phyloP scores from a whole-genome alignment of 1,140 invertebrate genomes.

The Scaptodrosophila lebanonensis region DNA sequence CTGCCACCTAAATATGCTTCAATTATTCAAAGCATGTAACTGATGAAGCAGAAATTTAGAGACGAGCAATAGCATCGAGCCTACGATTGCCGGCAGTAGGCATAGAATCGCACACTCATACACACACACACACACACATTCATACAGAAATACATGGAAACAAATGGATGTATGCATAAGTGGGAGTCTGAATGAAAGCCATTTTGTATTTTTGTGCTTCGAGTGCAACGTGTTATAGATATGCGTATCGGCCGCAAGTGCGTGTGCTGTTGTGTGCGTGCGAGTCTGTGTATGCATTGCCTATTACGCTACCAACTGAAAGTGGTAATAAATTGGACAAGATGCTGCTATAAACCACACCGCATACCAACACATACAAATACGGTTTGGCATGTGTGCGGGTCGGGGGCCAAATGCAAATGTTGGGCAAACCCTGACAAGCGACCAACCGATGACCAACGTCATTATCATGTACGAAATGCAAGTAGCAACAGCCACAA shows the following conservation, averaged over 20 bases:
- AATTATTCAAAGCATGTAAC: constrained; percentile 76
- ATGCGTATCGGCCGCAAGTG: constrained; percentile 51
- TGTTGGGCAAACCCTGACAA: constrained; percentile 47
- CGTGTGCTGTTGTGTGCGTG: constrained; percentile 11
- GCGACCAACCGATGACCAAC: constrained; percentile 36
- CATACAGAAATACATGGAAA: constrained; percentile 8
- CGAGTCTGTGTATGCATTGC: constrained; percentile 34
- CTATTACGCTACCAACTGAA: constrained; percentile 75
- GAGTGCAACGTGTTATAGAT: constrained; percentile 70
- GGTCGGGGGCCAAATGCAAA: constrained; percentile 48
- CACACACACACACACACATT: no score
- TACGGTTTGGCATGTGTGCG: constrained; percentile 12
- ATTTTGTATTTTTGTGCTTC: constrained; percentile 48
- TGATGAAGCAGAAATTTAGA: constrained; percentile 69
- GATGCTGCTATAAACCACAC: constrained; percentile 75
- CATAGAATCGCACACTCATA: no score
- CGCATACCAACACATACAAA: constrained; percentile 43
- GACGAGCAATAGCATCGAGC: constrained; percentile 29
- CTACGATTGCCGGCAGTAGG: no score
- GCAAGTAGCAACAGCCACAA: constrained; percentile 27
- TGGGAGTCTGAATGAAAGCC: constrained; percentile 6
- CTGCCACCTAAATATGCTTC: constrained; percentile 56
- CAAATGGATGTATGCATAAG: constrained; percentile 29
- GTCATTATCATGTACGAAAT: constrained; percentile 63
- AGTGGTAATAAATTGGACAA: constrained; percentile 77